These are phyloP conservation scores for Heterodera schachtii DNA, from an alignment of 1,140 invertebrate genomes.

Conservation along the genomic window DNA sequence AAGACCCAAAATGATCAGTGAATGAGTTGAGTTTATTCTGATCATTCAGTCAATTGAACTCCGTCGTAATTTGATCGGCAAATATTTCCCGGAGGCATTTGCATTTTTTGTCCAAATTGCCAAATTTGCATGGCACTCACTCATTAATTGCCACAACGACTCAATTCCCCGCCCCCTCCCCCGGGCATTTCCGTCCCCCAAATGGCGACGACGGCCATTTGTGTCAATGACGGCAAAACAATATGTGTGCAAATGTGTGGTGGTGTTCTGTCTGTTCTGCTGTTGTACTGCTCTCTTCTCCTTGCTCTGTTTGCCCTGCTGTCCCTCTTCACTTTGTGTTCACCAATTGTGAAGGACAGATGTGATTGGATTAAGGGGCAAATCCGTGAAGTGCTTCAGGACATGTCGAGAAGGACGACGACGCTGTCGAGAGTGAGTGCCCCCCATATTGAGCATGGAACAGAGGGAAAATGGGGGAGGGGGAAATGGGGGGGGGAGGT, in stretches of 20 bases:
- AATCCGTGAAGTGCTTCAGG: neutral
- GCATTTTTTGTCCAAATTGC: too few relatives aligned
- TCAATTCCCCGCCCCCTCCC: neutral
- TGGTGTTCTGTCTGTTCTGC: neutral
- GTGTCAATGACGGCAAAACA: neutral
- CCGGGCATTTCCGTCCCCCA: neutral
- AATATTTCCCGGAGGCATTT: too few relatives aligned
- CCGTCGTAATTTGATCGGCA: too few relatives aligned
- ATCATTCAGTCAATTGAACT: too few relatives aligned
- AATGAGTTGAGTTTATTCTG: too few relatives aligned
- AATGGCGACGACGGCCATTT: neutral
- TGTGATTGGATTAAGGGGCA: constrained; percentile 1
- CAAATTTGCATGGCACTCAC: too few relatives aligned
- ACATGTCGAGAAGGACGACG: neutral
- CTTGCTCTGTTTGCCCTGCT: neutral
- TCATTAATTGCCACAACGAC: too few relatives aligned
- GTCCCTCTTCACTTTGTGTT: neutral
- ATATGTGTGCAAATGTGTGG: neutral
- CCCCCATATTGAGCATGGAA: neutral
- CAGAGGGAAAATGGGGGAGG: neutral
- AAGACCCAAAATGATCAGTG: too few relatives aligned
- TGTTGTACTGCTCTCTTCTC: neutral
- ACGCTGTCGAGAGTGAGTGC: neutral
- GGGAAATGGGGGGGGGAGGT: too few relatives aligned
- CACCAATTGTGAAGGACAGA: neutral